Conservation (phyloP, 2,888 invertebrate species). For the Eupeodes latifasciatus region DNA sequence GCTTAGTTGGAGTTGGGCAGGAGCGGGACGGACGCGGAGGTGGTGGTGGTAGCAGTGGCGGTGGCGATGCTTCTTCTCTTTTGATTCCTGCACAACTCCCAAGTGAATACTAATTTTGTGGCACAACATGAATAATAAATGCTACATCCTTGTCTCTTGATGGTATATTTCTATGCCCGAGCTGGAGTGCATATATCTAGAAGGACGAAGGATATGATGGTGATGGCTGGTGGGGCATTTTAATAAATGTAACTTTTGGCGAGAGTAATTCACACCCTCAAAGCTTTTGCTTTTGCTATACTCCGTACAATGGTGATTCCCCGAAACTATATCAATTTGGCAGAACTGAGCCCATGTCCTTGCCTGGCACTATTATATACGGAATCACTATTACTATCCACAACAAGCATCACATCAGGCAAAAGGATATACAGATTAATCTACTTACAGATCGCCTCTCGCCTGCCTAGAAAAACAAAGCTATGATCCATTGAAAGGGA, state of each 20-base stretch:
- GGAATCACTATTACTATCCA: neutral
- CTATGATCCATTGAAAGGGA: slow-evolving; percentile 45
- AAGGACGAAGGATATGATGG: neutral
- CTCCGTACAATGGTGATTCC: neutral
- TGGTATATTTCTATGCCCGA: neutral
- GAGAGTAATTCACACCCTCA: slow-evolving; percentile 43
- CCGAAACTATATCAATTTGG: slow-evolving; percentile 60
- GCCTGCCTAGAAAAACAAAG: slow-evolving; percentile 23
- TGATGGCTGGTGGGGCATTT: slow-evolving; percentile 31
- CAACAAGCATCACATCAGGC: neutral
- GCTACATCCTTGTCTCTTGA: slow-evolving; percentile 44
- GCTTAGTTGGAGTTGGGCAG: slow-evolving; percentile 5
- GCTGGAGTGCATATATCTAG: neutral
- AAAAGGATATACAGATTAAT: slow-evolving; percentile 62
- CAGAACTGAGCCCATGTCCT: slow-evolving; percentile 44
- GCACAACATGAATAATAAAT: slow-evolving; percentile 64
- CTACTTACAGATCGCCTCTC: slow-evolving; percentile 54
- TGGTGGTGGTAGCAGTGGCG: too few relatives aligned
- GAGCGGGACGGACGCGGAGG: neutral
- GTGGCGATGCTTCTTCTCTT: neutral
- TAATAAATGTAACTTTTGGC: slow-evolving; percentile 60
- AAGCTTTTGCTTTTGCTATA: neutral
- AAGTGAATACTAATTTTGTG: slow-evolving; percentile 40
- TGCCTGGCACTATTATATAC: slow-evolving; percentile 6
- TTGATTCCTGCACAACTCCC: slow-evolving; percentile 27